Base-by-base conservation (phyloP, 2,113 vertebrate species). In the Fregetta grallaria region DNA sequence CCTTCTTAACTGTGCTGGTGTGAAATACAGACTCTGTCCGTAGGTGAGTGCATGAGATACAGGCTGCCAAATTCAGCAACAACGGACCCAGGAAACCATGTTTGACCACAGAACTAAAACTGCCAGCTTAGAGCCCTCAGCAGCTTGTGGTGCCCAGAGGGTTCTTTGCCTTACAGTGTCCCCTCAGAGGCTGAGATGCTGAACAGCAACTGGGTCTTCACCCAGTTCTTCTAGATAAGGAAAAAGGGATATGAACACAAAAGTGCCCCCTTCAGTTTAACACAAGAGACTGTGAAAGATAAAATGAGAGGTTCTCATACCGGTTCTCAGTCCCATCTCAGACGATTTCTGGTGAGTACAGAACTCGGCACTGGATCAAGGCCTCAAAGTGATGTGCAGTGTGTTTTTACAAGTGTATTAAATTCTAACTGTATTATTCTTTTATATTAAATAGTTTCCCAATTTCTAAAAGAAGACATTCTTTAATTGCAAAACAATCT, bases 241-340 rank as follows among this genome's bases (percentile, higher is more conserved):
- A 53, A 62, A 68, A 86, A 52, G 23, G 6, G 17, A 38, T 40
- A 21, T 21, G 38, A 88, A n/a, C 21, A 23, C 34, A 44, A 25
- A 77, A 6, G 52, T 47, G 18, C 7, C 10, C 5, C 5, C 42
- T 13, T 13, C 16, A 34, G 29, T 61, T 75, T 77, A 72, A 76
- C 20, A 27, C 7, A 47, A 77, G 30, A 68, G 44, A 26, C 27
- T 15, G 9, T 40, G 21, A 89, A 82, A 78, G 65, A 38, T 29
- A 68, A 73, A 82, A 86, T 6, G 12, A 40, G 38, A 67, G 16
- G 23, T 42, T 76, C 22, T 80, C 16, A 56, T 34, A 52, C 12
- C 0, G 5, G 18, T 29, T 29, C 62, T 36, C 0, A 0, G 6
- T 42, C 22, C 53, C 10, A 7, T 21, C 26, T 53, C 13, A 23